Base-by-base conservation (phyloP, 2,888 invertebrate genomes). In the Drosophila sordidula region DNA sequence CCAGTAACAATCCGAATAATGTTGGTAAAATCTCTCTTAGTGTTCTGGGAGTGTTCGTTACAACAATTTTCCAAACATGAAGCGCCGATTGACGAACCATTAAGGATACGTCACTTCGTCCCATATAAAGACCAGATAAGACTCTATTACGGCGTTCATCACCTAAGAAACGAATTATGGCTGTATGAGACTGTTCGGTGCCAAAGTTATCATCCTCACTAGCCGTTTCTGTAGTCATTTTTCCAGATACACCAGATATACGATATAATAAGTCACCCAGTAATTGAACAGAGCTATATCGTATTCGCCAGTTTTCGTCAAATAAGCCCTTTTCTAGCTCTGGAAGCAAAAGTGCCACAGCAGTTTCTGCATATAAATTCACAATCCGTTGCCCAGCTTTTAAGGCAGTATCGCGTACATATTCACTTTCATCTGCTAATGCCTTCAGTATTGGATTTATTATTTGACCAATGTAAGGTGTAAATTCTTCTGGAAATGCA, bases 1-100 rank as follows among this genome's bases (percentile, higher is more conserved):
- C 97, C 57, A 99, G 93, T 69, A 99, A 93, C 52, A 99, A 93
- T 12, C 96, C 95, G 93, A 99, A 99, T 46, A 99, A 93, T 0
- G 98, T 98, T 6, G 98, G 98, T 75, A 99, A 93, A 88, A 99
- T 99, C 94, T 99, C 99, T 69, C 98, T 94, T 45, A 99, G 93
- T 0, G 99, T 99, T 91, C 98, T 95, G 0, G 99, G 99, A 0
- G 99, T 99, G 92, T 99, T 99, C 1, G 98, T 97, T 1, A 99
- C 99, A 1, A 99, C 98, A 78, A 99, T 97, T 94, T 99, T 99
- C 99, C 99, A 99, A 0, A 99, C 99, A 92, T 99, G 99, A 61
- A 99, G 94, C 8, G 99, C 98, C 0, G 99, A 97, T 93, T 99
- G 99, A 0, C 99, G 95, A 25, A 99, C 99, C 96, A 98, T 97